Base-by-base conservation (phyloP, 92 coral and sea anemone species). In the Metridium senile region DNA sequence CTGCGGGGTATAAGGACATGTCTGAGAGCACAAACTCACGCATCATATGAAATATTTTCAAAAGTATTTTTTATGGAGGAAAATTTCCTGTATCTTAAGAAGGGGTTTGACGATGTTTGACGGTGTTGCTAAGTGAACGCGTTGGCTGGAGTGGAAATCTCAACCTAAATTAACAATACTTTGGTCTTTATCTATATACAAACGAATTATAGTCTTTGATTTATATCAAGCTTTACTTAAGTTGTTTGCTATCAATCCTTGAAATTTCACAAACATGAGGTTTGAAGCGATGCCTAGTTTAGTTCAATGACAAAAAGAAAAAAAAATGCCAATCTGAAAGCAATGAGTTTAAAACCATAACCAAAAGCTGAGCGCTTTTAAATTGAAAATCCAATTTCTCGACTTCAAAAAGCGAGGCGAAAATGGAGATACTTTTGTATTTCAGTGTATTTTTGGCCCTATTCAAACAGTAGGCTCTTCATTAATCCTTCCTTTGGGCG, bases 401-500 rank as follows among this genome's bases (percentile, higher is more conserved):
- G 49, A 39, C 6, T 39, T 39, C 49, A 39, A 39, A 39, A 39
- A 39, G 49, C 49, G 49, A 13, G 13, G 8, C 13, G 13, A 13
- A 39, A 39, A 39, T 4, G 8, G 49, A 6, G 6, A 13, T 39
- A 39, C 13, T 39, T 39, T 39, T 4, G 49, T 39, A 39, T 6
- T 39, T 39, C 13, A 39, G 49, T 4, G 13, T 39, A 39, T 39
- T 39, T 39, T 39, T 39, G 49, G 6, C 6, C 18, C 52, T 30
- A 31, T 30, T 73, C 51, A 61, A 28, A 22, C 29, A 49, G 52
- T 73, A 31, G 10, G 22, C 56, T 33, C 78, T 73, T 73, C 68
- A 73, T 73, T 73, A 73, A 54, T 56, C 78, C 53, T 28, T 73
- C 58, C 49, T 22, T 62, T 19, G 66, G 21, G 78, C 68, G 78